Conservation (phyloP, 2,113 vertebrate species). For the Poicephalus gulielmi region DNA sequence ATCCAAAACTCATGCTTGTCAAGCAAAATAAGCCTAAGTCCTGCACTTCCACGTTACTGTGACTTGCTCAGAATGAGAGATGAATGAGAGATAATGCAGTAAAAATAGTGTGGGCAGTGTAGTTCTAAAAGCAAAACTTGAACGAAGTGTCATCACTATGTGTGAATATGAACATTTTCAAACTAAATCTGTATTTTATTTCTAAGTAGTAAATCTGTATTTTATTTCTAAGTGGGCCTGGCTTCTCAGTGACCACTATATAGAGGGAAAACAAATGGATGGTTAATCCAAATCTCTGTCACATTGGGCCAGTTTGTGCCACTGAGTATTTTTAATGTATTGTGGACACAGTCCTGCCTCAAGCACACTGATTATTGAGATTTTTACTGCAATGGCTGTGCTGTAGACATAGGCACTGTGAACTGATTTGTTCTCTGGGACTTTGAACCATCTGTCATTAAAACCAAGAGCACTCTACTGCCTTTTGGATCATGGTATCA, state of each 20-base stretch:
- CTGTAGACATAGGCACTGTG: neutral
- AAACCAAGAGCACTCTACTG: neutral
- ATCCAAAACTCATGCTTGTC: neutral
- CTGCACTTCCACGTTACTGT: neutral
- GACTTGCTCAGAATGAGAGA: neutral
- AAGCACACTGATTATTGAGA: neutral
- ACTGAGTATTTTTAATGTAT: neutral
- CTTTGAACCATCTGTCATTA: neutral
- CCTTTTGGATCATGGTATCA: neutral
- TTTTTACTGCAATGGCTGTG: neutral
- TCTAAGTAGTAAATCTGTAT: neutral
- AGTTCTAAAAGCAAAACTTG: neutral
- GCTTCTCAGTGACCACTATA: neutral
- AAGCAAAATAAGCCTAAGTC: neutral
- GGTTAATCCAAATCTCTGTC: neutral
- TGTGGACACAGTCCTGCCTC: neutral
- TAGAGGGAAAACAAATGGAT: neutral
- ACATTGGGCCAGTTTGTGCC: fast-evolving
- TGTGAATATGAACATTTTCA: neutral
- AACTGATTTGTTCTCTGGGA: neutral
- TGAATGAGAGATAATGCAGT: neutral
- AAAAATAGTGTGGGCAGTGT: neutral
- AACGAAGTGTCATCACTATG: neutral
- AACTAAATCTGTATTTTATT: neutral
- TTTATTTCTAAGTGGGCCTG: neutral